phyloP scores from a whole-genome alignment of 2,888 invertebrate genomes.

The Arctia plantaginis region DNA sequence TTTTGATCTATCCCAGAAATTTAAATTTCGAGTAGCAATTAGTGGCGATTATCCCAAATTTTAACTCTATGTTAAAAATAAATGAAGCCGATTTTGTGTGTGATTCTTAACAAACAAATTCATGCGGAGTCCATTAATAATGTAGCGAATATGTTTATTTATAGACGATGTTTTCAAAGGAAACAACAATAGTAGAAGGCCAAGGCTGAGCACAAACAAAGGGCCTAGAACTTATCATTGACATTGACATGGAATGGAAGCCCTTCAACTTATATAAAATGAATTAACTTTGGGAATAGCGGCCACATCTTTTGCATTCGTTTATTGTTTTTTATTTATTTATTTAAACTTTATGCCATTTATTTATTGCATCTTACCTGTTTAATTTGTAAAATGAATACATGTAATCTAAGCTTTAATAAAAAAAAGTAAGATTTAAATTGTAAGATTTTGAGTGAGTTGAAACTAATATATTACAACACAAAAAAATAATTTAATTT shows the following conservation, averaged over 20 bases:
- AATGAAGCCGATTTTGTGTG: neutral
- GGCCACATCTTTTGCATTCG: neutral
- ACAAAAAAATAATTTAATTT: no score
- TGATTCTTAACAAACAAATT: neutral
- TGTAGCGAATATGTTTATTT: constrained; percentile 11
- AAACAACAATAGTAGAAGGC: constrained; percentile 6
- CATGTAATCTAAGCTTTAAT: no score
- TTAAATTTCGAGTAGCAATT: no score
- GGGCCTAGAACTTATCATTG: constrained; percentile 12
- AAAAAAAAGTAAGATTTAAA: no score
- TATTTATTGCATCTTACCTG: neutral
- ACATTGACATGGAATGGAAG: constrained; percentile 17
- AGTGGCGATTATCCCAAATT: neutral
- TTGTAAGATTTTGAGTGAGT: no score
- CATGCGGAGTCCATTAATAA: neutral
- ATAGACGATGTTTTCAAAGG: neutral
- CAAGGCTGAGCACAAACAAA: constrained; percentile 26
- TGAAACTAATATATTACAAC: no score
- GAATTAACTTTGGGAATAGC: neutral
- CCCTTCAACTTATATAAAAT: constrained; percentile 24
- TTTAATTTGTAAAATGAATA: no score
- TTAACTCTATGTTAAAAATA: neutral
- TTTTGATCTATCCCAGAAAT: neutral
- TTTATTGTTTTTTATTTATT: neutral
- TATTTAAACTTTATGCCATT: neutral